Evolutionary conservation across 2,888 invertebrate species (phyloP), one percentile per base, ranked within the genome.

Genomic region (Ptilodon capucinus): DNA sequence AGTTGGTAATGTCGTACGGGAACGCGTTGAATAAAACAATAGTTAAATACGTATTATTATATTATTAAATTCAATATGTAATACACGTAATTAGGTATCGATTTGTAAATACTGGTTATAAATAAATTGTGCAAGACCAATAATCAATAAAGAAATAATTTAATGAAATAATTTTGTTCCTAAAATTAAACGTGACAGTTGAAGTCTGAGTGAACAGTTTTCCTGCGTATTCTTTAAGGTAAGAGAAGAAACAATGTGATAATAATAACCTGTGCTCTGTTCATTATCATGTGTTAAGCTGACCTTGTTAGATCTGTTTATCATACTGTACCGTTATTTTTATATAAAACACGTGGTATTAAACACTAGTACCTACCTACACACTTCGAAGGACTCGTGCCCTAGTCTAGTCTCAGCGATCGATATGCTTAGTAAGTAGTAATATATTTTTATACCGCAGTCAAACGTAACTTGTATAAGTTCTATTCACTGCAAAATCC

Each of bases 11-110:
- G 49, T 47, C 42, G 50, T 44, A n/a, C 59, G 56, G 60, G 72
- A 73, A 76, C 75, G 76, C 70, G 69, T 66, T 65, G 69, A 65
- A 64, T 65, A 62, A 64, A 57, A 55, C 51, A 49, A 63, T 64
- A 57, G 54, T 61, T 56, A 67, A 61, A 54, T 63, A 48, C 52
- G 57, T 62, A 45, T 54, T 51, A 13, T 32, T 35, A 35, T 13
- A 17, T 9, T 35, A 35, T 17, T 32, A 3, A 32, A 7, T 13
- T 32, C 14, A 32, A 14, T 32, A 14, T 35, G 16, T 53, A 56
- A 56, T 48, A 56, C 50, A 55, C 38, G 51, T 58, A 53, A 48
- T 44, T 57, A 60, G 49, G 39, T 49, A 46, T 48, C 41, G 43
- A 54, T 52, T 49, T 38, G 39, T 48, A 32, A 17, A 48, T 43